A percentile compares a stretch with the other conserved stretches of the same genome.
Evolutionary conservation across 2,113 vertebrate genomes (phyloP).

Genomic region (Scytalopus superciliaris): DNA sequence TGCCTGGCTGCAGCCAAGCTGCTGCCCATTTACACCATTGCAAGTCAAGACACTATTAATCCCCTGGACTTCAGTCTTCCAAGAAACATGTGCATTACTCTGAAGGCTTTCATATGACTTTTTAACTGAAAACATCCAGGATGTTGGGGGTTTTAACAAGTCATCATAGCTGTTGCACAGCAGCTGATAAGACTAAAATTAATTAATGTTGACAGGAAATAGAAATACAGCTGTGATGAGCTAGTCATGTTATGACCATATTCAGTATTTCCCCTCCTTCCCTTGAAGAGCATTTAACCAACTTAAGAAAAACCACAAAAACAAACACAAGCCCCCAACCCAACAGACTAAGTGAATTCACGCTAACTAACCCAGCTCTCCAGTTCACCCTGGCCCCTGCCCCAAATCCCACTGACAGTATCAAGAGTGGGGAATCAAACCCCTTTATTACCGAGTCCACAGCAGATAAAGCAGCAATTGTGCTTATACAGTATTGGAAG

Average conservation of each 20-base stretch:
- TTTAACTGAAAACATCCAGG: slow-evolving; percentile 18
- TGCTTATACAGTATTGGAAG: slow-evolving; percentile 56
- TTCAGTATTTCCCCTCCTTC: background rate
- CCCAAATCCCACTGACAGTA: background rate
- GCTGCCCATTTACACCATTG: background rate
- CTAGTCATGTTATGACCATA: background rate
- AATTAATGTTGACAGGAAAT: background rate
- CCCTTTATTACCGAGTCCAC: background rate
- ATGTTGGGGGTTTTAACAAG: background rate
- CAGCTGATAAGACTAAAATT: background rate
- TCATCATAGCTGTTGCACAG: background rate
- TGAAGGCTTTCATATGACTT: background rate
- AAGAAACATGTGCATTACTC: background rate
- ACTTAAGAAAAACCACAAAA: background rate
- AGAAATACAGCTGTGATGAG: background rate
- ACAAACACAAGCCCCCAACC: rapidly evolving
- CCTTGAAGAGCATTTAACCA: background rate
- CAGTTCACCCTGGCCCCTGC: background rate
- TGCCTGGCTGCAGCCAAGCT: background rate
- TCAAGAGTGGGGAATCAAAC: slow-evolving; percentile 8
- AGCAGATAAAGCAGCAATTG: slow-evolving; percentile 54
- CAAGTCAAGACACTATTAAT: background rate
- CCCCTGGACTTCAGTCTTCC: slow-evolving; percentile 6
- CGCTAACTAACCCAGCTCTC: background rate
- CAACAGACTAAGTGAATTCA: background rate